Percentiles rank a stretch among this genome's conserved stretches.
phyloP scores from a whole-genome alignment of 2,797 vertebrate species.

The Scolopax rusticola region DNA sequence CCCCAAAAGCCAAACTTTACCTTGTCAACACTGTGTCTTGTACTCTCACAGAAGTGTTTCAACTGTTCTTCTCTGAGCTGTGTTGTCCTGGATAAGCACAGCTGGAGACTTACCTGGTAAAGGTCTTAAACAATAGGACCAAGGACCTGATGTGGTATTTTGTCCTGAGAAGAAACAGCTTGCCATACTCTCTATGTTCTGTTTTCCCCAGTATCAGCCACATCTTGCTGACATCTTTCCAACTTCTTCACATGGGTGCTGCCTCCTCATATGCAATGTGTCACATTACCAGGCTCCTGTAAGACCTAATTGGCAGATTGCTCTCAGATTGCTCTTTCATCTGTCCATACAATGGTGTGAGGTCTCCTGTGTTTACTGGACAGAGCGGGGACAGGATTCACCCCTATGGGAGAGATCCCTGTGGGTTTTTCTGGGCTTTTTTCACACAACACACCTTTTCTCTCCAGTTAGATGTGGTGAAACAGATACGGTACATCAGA shows the following conservation, averaged over 20 bases:
- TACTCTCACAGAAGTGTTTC: neutral
- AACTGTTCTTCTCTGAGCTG: neutral
- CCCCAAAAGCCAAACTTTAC: neutral
- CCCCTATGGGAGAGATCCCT: accelerated
- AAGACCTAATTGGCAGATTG: neutral
- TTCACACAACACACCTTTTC: neutral
- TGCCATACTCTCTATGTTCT: neutral
- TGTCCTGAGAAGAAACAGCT: neutral
- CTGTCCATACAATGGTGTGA: accelerated
- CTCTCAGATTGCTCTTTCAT: neutral
- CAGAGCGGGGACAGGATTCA: neutral
- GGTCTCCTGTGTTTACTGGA: neutral
- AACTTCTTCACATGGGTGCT: neutral
- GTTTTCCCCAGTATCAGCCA: neutral
- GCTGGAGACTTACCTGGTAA: neutral
- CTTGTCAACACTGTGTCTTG: neutral
- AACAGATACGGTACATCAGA: neutral
- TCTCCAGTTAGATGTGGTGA: neutral
- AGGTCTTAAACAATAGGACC: neutral
- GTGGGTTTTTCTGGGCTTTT: neutral
- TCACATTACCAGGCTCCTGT: neutral
- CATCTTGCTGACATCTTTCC: accelerated
- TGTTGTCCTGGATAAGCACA: neutral
- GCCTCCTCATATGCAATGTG: accelerated
- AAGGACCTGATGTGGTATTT: neutral